Evolutionary conservation across 2,797 vertebrate species (phyloP).

Genomic region (Bovichtus variegatus): DNA sequence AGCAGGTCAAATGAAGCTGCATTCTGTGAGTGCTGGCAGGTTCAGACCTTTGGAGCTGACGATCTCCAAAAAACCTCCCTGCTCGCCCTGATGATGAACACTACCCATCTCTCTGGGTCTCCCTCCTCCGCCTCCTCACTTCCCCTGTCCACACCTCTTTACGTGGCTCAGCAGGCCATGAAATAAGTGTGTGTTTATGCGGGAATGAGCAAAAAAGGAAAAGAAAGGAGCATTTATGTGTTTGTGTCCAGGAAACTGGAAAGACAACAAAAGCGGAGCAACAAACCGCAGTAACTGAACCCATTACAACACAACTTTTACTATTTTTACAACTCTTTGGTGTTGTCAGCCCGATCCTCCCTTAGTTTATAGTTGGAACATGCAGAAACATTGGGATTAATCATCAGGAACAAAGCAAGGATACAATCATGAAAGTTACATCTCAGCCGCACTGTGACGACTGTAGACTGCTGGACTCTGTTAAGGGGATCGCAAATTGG

Average conservation of each 20-base stretch:
- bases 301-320: background rate
- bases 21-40: slow-evolving; percentile 53
- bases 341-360: background rate
- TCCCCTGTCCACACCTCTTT: slow-evolving; percentile 66
- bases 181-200: slow-evolving; percentile 47
- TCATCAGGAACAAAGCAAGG: slow-evolving; percentile 1
- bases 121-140: slow-evolving; percentile 35
- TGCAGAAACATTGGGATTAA: background rate
- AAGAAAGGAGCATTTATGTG: background rate
- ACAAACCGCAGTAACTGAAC: background rate
- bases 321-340: background rate
- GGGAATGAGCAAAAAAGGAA: slow-evolving; percentile 5
- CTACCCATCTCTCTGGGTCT: slow-evolving; percentile 37
- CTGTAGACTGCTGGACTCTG: background rate
- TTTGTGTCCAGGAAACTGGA: background rate
- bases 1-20: slow-evolving; percentile 6
- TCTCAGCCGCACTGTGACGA: background rate
- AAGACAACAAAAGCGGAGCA: background rate
- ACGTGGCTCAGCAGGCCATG: slow-evolving; percentile 44
- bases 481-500: slow-evolving; percentile 11
- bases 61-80: slow-evolving; percentile 21
- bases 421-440: background rate
- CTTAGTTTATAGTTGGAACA: background rate
- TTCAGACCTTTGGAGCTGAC: slow-evolving; percentile 39
- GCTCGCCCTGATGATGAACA: slow-evolving; percentile 54